A percentile compares a stretch with the other conserved stretches of the same genome.
These are phyloP conservation scores for Hydrozoanthus gracilis DNA, from an alignment of 92 coral and sea anemone species.

Conservation along the genomic window DNA sequence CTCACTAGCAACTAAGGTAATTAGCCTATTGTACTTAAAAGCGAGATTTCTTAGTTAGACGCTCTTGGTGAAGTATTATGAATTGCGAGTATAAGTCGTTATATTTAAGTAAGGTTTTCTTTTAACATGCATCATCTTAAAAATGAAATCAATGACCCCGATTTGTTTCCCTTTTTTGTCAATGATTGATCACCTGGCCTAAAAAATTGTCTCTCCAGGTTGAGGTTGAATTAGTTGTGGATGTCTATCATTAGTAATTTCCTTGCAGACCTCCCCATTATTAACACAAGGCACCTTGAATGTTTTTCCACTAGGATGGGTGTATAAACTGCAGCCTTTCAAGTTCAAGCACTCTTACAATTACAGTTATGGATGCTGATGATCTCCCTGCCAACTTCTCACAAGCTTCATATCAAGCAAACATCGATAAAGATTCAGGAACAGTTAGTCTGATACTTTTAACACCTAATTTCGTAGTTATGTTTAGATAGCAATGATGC, in stretches of 20 bases:
- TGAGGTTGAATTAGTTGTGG: slow-evolving; percentile 2
- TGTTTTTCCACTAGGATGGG: slow-evolving; percentile 2
- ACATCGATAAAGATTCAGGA: slow-evolving; percentile 25
- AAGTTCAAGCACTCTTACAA: slow-evolving; percentile 8
- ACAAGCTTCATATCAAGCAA: neutral
- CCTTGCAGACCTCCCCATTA: neutral
- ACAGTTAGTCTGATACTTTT: neutral
- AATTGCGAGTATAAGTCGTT: slow-evolving; percentile 6
- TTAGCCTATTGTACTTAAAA: neutral
- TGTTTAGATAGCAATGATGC: too few species aligned
- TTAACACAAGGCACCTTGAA: neutral
- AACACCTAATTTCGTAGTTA: too few species aligned
- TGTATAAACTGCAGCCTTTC: slow-evolving; percentile 18
- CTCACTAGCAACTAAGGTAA: neutral
- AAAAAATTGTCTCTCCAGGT: neutral
- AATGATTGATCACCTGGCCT: neutral
- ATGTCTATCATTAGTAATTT: neutral
- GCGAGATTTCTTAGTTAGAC: neutral
- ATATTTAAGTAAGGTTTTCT: neutral
- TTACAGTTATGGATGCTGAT: slow-evolving; percentile 3
- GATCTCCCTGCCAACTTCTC: slow-evolving; percentile 48
- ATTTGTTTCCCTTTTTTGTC: slow-evolving; percentile 1
- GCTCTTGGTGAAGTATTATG: neutral
- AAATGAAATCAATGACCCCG: slow-evolving; percentile 2
- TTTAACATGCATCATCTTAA: too few species aligned